Percentiles rank a stretch among this genome's conserved stretches.
These are phyloP conservation scores for Cantharis lateralis DNA, from an alignment of 2,888 invertebrate genomes.

Conservation along the genomic window DNA sequence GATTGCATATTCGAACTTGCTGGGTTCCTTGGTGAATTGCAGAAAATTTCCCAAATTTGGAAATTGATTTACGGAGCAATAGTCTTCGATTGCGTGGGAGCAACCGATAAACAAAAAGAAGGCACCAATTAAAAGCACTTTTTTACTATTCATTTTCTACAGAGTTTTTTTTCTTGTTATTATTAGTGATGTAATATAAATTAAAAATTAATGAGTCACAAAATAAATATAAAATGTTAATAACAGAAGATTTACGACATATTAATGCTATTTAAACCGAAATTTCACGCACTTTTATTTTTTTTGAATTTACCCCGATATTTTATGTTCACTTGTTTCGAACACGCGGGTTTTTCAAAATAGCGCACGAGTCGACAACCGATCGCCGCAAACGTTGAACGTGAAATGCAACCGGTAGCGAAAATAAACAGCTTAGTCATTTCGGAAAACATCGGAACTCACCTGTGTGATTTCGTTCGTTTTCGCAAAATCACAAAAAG, in stretches of 20 bases:
- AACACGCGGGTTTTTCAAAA: background rate
- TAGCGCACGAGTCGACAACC: background rate
- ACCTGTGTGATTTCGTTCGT: background rate
- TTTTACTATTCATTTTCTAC: background rate
- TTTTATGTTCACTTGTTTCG: background rate
- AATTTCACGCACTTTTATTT: background rate
- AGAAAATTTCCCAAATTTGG: constrained; percentile 64
- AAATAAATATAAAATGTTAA: background rate
- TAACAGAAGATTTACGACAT: background rate
- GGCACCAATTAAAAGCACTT: background rate
- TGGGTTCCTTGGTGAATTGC: constrained; percentile 76
- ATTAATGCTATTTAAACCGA: background rate
- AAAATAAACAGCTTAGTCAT: background rate
- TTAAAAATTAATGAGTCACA: background rate
- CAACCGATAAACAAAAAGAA: background rate
- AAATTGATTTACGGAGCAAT: constrained; percentile 66
- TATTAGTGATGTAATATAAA: background rate
- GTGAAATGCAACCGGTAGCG: background rate
- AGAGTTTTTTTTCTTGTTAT: background rate
- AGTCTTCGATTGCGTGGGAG: constrained; percentile 54
- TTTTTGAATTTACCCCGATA: background rate
- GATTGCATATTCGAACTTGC: constrained; percentile 69
- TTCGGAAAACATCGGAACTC: background rate
- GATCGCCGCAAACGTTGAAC: background rate
- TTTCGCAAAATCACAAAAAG: background rate